Conservation (phyloP, 2,113 vertebrate genomes). For the Poeciliopsis occidentalis region DNA sequence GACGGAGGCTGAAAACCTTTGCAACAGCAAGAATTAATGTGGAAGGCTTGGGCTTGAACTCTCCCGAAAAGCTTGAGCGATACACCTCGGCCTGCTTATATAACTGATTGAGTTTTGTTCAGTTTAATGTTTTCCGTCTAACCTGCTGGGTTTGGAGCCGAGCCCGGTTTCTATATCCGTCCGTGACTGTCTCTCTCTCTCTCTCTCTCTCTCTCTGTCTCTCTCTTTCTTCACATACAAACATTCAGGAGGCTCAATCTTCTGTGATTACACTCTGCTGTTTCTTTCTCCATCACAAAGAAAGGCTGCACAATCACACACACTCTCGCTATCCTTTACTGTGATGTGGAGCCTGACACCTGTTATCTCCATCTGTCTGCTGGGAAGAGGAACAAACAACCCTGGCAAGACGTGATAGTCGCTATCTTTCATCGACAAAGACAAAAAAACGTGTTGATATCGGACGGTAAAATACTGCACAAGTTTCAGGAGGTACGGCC, state of each 20-base stretch:
- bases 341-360: conserved; percentile 31
- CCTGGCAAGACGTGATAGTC: conserved; percentile 20
- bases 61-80: conserved; percentile 1
- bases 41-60: conserved; percentile 27
- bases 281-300: conserved; percentile 6
- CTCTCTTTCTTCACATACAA: neutral
- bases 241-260: conserved; percentile 7
- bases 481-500: neutral
- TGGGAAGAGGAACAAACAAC: conserved; percentile 43
- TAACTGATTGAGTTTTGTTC: neutral
- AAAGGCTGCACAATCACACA: conserved; percentile 1
- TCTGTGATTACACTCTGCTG: conserved; percentile 13
- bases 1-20: neutral
- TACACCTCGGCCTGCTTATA: conserved; percentile 10
- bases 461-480: conserved; percentile 4
- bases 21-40: conserved; percentile 4
- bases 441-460: conserved; percentile 1
- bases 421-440: conserved; percentile 2
- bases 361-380: conserved; percentile 46
- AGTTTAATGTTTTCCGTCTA: neutral
- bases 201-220: neutral
- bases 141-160: neutral
- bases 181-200: neutral
- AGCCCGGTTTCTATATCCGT: neutral
- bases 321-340: conserved; percentile 7